Conservation (phyloP, 2,888 invertebrate species). For the Phyllotreta striolata region DNA sequence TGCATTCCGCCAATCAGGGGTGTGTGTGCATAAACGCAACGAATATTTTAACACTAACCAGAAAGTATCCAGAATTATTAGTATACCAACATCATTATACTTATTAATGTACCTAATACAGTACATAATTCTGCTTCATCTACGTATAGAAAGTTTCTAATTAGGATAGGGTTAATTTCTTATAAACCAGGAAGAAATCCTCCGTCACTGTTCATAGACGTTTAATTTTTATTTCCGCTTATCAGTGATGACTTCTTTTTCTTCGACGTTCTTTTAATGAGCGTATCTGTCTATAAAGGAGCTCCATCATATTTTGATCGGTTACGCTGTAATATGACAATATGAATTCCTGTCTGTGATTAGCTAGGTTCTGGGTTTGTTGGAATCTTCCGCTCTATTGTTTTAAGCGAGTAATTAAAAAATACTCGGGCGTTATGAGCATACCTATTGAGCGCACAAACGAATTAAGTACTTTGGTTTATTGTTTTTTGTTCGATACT, state of each 20-base stretch:
- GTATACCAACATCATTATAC: too few relatives aligned
- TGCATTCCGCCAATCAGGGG: slow-evolving; percentile 26
- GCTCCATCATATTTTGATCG: slow-evolving; percentile 34
- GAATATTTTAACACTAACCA: background rate
- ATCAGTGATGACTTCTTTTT: slow-evolving; percentile 36
- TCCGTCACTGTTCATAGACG: slow-evolving; percentile 30
- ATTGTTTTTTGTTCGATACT: too few relatives aligned
- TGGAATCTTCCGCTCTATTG: slow-evolving; percentile 18
- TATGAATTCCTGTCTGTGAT: slow-evolving; percentile 37
- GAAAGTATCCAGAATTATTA: background rate
- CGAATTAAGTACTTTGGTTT: too few relatives aligned
- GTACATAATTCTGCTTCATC: too few relatives aligned
- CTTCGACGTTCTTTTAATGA: slow-evolving; percentile 39
- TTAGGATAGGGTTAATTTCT: background rate
- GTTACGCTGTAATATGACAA: slow-evolving; percentile 25
- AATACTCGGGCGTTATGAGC: slow-evolving; percentile 5
- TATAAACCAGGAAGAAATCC: slow-evolving; percentile 3
- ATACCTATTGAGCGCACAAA: background rate
- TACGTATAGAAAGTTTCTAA: background rate
- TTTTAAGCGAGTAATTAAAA: slow-evolving; percentile 24
- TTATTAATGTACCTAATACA: too few relatives aligned
- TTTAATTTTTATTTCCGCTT: slow-evolving; percentile 35
- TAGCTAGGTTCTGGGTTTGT: slow-evolving; percentile 27
- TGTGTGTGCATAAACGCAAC: slow-evolving; percentile 1
- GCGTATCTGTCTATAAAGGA: slow-evolving; percentile 37